Conservation (phyloP, 2,888 invertebrate genomes). For the Rhimphoctona megacephalus region DNA sequence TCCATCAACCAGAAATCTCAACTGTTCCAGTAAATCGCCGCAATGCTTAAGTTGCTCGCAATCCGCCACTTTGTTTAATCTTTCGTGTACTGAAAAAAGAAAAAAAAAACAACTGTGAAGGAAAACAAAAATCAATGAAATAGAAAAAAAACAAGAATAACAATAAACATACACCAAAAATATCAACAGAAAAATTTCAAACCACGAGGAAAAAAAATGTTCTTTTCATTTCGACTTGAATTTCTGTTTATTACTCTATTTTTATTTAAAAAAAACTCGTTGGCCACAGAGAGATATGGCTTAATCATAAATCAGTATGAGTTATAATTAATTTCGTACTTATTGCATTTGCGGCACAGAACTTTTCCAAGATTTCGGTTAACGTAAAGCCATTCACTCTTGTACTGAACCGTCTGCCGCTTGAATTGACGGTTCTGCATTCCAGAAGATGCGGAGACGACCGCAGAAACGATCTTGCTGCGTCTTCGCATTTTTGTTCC, state of each 20-base stretch:
- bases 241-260: not conserved
- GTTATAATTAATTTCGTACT: slow-evolving; percentile 69
- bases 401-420: slow-evolving; percentile 78
- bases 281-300: not conserved
- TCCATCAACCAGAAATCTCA: slow-evolving; percentile 81
- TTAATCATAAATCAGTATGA: slow-evolving; percentile 7
- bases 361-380: slow-evolving; percentile 81
- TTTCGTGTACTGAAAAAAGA: slow-evolving; percentile 79
- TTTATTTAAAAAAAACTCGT: not conserved
- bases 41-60: slow-evolving; percentile 79
- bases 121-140: not conserved
- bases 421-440: slow-evolving; percentile 75
- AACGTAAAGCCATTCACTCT: slow-evolving; percentile 79
- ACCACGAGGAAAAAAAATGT: not conserved
- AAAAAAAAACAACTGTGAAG: not conserved
- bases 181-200: not conserved
- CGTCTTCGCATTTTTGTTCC: slow-evolving; percentile 79
- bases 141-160: no score
- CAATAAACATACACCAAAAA: not conserved
- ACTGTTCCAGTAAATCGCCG: slow-evolving; percentile 80
- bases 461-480: slow-evolving; percentile 79
- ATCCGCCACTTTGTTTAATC: slow-evolving; percentile 77
- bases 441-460: slow-evolving; percentile 78
- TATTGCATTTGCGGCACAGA: slow-evolving; percentile 77
- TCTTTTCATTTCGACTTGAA: not conserved